Evolutionary conservation across 2,888 invertebrate species (phyloP).

Genomic region (Vanessa cardui): DNA sequence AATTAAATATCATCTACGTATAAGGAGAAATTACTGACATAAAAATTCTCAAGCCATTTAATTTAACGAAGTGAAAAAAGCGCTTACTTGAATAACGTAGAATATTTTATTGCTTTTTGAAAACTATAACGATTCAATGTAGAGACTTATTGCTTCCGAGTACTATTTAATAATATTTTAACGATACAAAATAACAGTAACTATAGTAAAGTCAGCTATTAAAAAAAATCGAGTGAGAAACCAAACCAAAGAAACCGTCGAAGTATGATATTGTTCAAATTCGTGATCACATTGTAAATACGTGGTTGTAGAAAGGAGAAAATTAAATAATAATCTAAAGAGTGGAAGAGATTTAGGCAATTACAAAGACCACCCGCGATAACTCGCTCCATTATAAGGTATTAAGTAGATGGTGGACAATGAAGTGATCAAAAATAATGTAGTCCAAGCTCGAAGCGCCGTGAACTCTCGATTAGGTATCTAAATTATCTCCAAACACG

Average conservation of each 20-base stretch:
- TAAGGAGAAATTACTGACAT: not conserved
- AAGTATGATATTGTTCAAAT: slow-evolving; percentile 7
- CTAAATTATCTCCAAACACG: not conserved
- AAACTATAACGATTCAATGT: slow-evolving; percentile 17
- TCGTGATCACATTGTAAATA: not conserved
- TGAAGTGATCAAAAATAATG: slow-evolving; percentile 70
- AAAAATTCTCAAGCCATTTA: not conserved
- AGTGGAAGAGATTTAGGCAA: slow-evolving; percentile 42
- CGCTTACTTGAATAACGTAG: not conserved
- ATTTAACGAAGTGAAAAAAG: not conserved
- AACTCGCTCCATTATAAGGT: slow-evolving; percentile 60
- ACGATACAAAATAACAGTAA: slow-evolving; percentile 2
- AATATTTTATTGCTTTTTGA: slow-evolving; percentile 2
- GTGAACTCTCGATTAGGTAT: slow-evolving; percentile 26
- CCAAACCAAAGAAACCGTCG: slow-evolving; percentile 9
- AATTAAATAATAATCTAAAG: not conserved
- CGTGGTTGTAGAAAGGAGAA: not conserved
- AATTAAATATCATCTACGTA: not conserved
- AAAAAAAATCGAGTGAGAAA: slow-evolving; percentile 8
- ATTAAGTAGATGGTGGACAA: slow-evolving; percentile 69
- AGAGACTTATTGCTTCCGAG: slow-evolving; percentile 17
- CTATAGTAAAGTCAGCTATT: slow-evolving; percentile 8
- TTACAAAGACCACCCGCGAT: slow-evolving; percentile 75
- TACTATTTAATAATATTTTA: slow-evolving; percentile 11
- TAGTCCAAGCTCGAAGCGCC: slow-evolving; percentile 38